Evolutionary conservation across 2,888 invertebrate genomes (phyloP), one percentile per base, ranked within the genome.

Genomic region (Andrena flavipes): DNA sequence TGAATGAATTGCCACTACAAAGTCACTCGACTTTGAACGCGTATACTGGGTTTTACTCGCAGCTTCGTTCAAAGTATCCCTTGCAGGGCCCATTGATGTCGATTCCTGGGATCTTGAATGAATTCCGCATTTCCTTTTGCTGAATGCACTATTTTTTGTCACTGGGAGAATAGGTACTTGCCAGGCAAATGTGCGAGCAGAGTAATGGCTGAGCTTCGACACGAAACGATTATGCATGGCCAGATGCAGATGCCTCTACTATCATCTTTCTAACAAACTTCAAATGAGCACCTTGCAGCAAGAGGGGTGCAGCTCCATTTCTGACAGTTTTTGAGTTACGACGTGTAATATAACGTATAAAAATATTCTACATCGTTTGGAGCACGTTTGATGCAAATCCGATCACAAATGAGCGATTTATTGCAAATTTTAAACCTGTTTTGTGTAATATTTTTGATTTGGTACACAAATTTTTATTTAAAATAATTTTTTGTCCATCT

Each of bases 1-100:
- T 92, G 90, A 93, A 93, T 93, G 93, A 92, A 92, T 90, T 85
- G 89, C 89, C 90, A 90, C 91, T 90, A 90, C 87, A 91, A 87
- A 89, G 90, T 92, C 90, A 89, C 89, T 90, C 84, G 82, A 82
- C 76, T 56, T 56, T 68, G 63, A 80, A 76, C 74, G 76, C 73
- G 42, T 16, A 42, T 42, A 71, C 84, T 78, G 71, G 80, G 69
- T 78, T 86, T 84, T 71, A 49, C 82, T 88, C 74, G 23, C 35
- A 29, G 65, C 20, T 29, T 54, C 62, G 67, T 62, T 73, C 84
- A 85, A 89, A 82, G 74, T 76, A 83, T 87, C 76, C 86, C 71
- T 86, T 80, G 87, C 86, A 77, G 64, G 4, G 42, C 62, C 88
- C 91, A 92, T 92, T 91, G 89, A 92, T 73, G 79, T 77, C 77